phyloP scores from a whole-genome alignment of 2,797 vertebrate genomes.

The Bradypodion pumilum region DNA sequence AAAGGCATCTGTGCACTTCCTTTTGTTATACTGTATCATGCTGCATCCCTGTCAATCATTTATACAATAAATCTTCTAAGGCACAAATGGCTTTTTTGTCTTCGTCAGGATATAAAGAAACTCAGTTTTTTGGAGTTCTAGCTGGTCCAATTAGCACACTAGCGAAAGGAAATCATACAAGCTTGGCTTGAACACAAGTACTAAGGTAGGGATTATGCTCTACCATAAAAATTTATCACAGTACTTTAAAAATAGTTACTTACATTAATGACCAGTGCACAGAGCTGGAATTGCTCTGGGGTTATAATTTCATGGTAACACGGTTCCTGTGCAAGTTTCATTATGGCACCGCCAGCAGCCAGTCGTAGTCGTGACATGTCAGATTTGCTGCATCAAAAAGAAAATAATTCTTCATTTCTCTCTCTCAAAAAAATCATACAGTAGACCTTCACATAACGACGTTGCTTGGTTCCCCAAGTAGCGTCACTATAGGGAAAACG shows the following conservation, averaged over 20 bases:
- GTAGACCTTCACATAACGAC: no score
- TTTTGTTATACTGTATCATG: background rate
- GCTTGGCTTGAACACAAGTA: slow-evolving; percentile 14
- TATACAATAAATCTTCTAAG: no score
- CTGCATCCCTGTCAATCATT: no score
- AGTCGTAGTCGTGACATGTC: slow-evolving; percentile 98
- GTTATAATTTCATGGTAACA: slow-evolving; percentile 99
- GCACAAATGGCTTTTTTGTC: no score
- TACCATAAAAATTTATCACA: slow-evolving; percentile 27
- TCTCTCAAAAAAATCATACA: background rate
- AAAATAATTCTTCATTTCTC: background rate
- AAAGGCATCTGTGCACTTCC: background rate
- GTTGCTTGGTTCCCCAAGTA: no score
- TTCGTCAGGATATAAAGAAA: no score
- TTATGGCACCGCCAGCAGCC: slow-evolving; percentile 96
- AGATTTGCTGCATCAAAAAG: slow-evolving; percentile 86
- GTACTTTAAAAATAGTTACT: slow-evolving; percentile 69
- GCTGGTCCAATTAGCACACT: background rate
- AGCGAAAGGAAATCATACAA: slow-evolving; percentile 11
- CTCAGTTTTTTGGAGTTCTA: no score
- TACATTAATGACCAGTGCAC: slow-evolving; percentile 97
- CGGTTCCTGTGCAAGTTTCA: slow-evolving; percentile 98
- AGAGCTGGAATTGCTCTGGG: slow-evolving; percentile 98
- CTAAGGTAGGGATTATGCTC: background rate
- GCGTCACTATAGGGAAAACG: no score